Base-by-base conservation (phyloP, 2,888 invertebrate genomes). In the Protodeltote pygarga region DNA sequence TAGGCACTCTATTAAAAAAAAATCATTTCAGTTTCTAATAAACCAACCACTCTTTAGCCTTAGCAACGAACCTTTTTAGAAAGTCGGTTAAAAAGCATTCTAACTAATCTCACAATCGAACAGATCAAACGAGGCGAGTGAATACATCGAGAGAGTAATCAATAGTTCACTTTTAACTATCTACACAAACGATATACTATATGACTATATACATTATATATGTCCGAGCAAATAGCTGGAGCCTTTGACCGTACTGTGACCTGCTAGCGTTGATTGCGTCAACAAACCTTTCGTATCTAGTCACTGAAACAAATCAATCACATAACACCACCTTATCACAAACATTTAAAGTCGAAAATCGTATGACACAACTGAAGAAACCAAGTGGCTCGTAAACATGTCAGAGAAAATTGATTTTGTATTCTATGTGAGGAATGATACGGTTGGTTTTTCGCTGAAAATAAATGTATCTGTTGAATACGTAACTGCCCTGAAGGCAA, bases 401-500 rank as follows among this genome's bases (percentile, higher is more conserved):
- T 17, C 14, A 25, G n/a, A 8, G 10, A 21, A 5, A 31, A 27
- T 35, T 24, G 2, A 42, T 33, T 51, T 53, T 59, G 48, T 19
- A 16, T 48, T 35, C 34, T 62, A 33, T 44, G 1, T 13, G 1
- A 14, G 0, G 0, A 3, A 0, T 0, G 0, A 1, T 52, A 42
- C 39, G 50, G 63, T 63, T 39, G 15, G 1, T 15, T 51, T 65
- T 65, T 20, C 28, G 0, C 4, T 63, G 63, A 28, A 5, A 3
- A 3, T 48, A 20, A 48, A 37, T 46, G 6, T 51, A 35, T 50
- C 61, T 60, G 59, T 65, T 68, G 66, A 68, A 75, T 73, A 74
- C 65, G 71, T 71, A 73, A 79, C 66, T 71, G 74, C 75, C 78
- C 81, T 65, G 63, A 75, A 79, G 81, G 84, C 75, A 75, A 68